Evolutionary conservation across 2,113 vertebrate species (phyloP).

Genomic region (Phocoena phocoena): DNA sequence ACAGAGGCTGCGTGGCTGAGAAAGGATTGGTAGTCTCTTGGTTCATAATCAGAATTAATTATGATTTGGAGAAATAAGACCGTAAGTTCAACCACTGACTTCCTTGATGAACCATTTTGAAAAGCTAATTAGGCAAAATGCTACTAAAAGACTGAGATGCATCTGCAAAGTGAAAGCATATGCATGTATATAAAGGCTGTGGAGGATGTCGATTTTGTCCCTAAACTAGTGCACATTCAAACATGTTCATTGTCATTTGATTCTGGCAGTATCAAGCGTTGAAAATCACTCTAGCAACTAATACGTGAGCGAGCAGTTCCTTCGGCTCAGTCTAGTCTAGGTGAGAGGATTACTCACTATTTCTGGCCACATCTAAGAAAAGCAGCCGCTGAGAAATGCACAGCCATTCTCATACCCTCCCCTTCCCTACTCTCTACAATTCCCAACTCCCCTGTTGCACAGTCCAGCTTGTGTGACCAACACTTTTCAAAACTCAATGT

Average conservation of each 20-base stretch:
- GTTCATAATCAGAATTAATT: not conserved
- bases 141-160: not conserved
- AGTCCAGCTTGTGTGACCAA: not conserved
- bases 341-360: not conserved
- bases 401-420: not conserved
- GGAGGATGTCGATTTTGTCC: not conserved
- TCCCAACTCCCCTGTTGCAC: not conserved
- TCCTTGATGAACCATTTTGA: conserved; percentile 27
- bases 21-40: not conserved
- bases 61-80: conserved; percentile 3
- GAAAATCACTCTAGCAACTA: not conserved
- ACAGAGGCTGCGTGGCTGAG: not conserved
- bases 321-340: not conserved
- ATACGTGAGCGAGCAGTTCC: not conserved
- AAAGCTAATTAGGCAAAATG: conserved; percentile 45
- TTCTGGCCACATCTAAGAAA: not conserved
- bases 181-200: not conserved
- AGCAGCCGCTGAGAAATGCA: not conserved
- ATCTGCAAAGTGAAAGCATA: not conserved
- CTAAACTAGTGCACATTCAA: not conserved
- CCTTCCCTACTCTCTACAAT: not conserved
- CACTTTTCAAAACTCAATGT: not conserved
- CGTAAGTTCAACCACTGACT: not conserved
- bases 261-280: not conserved
- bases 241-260: not conserved